Percentiles rank a stretch among this genome's conserved stretches.
These are phyloP conservation scores for Cheilosia grossa DNA, from an alignment of 2,888 invertebrate species.

Conservation along the genomic window DNA sequence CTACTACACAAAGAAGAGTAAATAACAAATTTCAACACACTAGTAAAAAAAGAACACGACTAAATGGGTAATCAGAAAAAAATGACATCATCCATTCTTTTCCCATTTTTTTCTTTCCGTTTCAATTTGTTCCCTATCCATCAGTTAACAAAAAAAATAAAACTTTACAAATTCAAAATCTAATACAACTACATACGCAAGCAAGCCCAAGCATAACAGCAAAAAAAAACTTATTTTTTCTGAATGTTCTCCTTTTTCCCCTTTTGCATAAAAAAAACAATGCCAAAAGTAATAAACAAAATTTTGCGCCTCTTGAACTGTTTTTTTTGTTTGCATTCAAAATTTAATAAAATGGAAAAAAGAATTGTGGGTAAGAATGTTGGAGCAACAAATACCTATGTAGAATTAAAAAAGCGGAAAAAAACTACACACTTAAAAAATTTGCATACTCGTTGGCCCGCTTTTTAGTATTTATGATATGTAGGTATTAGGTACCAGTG, in stretches of 20 bases:
- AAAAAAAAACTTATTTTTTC: constrained; percentile 49
- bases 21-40: constrained; percentile 52
- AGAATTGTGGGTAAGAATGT: constrained; percentile 10
- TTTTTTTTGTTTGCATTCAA: neutral
- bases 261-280: neutral
- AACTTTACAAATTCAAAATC: constrained; percentile 7
- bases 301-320: constrained; percentile 63
- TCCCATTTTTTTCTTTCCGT: constrained; percentile 23
- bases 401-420: constrained; percentile 1
- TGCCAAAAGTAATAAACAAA: constrained; percentile 43
- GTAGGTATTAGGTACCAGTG: no score
- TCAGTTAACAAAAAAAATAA: constrained; percentile 24
- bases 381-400: neutral
- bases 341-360: neutral
- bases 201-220: neutral
- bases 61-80: constrained; percentile 51
- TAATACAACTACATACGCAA: constrained; percentile 30
- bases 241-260: constrained; percentile 36
- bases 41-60: constrained; percentile 30
- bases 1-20: constrained; percentile 38
- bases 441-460: constrained; percentile 53
- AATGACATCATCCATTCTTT: constrained; percentile 69
- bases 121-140: constrained; percentile 19
- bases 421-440: constrained; percentile 26
- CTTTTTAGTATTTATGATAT: constrained; percentile 19